These are phyloP conservation scores for Gobio gobio DNA, from an alignment of 2,113 vertebrate species.

Conservation along the genomic window DNA sequence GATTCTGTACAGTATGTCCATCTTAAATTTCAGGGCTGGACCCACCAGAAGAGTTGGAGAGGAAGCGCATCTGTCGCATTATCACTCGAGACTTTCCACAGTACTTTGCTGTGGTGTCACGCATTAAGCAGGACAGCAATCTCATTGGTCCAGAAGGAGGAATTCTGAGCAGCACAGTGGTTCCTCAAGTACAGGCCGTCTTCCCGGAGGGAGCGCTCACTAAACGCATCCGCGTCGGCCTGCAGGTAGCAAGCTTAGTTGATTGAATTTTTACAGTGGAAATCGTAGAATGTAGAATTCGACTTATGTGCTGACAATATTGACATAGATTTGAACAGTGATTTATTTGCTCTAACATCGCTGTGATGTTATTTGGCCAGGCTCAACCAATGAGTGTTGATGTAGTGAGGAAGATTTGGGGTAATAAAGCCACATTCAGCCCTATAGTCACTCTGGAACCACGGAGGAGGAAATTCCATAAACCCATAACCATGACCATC, in stretches of 20 bases:
- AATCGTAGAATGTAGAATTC: too few relatives aligned
- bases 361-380: slow-evolving; percentile 66
- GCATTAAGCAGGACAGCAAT: slow-evolving; percentile 95
- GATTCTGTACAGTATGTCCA: neutral
- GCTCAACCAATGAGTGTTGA: slow-evolving; percentile 89
- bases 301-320: neutral
- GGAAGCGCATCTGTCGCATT: slow-evolving; percentile 94
- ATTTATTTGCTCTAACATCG: neutral
- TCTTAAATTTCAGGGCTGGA: slow-evolving; percentile 82
- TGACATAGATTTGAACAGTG: neutral
- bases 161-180: slow-evolving; percentile 94
- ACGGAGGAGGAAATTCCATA: slow-evolving; percentile 95
- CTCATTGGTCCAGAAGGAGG: slow-evolving; percentile 97
- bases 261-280: too few relatives aligned
- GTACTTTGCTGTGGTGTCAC: slow-evolving; percentile 96
- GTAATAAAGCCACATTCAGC: slow-evolving; percentile 95
- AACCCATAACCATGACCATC: slow-evolving; percentile 98
- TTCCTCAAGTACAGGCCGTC: slow-evolving; percentile 93
- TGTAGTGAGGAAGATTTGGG: slow-evolving; percentile 89
- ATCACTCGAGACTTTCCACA: slow-evolving; percentile 97
- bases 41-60: slow-evolving; percentile 90
- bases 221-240: slow-evolving; percentile 93
- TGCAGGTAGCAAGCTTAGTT: slow-evolving; percentile 81
- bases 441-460: slow-evolving; percentile 97
- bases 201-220: slow-evolving; percentile 97